phyloP scores from a whole-genome alignment of 2,113 vertebrate species.

The Cebus imitator region DNA sequence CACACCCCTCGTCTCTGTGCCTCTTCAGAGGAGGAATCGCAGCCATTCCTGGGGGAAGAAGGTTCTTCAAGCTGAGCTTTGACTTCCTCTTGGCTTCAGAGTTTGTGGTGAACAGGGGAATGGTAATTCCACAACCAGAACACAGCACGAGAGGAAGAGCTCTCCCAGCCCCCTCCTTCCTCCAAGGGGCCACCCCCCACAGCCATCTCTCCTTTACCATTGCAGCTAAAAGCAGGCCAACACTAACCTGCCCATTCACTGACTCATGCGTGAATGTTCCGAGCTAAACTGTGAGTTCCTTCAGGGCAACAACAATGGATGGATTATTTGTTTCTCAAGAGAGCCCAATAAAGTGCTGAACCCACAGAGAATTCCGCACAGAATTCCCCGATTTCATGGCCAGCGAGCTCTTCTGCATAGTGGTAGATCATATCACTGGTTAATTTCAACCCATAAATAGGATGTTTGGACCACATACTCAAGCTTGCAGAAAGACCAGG shows the following conservation, averaged over 20 bases:
- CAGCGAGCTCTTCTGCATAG: accelerated
- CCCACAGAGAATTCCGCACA: neutral
- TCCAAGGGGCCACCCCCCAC: neutral
- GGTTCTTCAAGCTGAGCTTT: neutral
- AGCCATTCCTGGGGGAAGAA: neutral
- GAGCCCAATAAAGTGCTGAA: neutral
- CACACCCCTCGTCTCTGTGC: neutral
- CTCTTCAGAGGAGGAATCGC: neutral
- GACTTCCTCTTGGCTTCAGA: neutral
- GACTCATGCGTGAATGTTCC: accelerated
- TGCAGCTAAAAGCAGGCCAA: accelerated
- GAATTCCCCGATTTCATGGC: accelerated
- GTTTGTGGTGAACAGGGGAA: neutral
- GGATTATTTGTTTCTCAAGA: accelerated
- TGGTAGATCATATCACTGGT: accelerated
- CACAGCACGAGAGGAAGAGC: neutral
- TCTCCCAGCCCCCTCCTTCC: neutral
- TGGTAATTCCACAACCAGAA: accelerated
- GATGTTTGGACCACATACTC: neutral
- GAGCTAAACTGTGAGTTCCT: accelerated
- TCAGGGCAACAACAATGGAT: accelerated
- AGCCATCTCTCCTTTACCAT: accelerated
- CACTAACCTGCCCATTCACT: accelerated
- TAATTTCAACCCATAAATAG: neutral
- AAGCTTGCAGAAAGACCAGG: neutral